Percentiles rank a stretch among this genome's conserved stretches.
Evolutionary conservation across 2,888 invertebrate species (phyloP).

Genomic region (Caenorhabditis japonica): DNA sequence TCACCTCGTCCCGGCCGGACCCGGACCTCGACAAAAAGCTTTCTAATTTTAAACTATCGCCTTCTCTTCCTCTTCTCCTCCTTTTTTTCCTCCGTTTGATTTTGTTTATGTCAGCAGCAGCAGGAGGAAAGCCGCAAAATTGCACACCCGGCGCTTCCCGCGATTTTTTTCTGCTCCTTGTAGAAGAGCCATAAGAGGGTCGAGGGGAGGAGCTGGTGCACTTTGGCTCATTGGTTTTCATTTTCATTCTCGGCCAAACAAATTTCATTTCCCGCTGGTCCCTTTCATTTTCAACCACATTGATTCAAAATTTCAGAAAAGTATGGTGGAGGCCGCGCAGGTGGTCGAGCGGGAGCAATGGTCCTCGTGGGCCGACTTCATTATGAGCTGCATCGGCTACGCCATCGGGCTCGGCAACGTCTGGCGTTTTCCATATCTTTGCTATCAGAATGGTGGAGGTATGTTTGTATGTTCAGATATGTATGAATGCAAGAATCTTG

Average conservation of each 20-base stretch:
- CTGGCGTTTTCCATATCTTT: conserved; percentile 87
- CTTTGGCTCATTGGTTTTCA: conserved; percentile 5
- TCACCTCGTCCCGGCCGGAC: too few relatives aligned
- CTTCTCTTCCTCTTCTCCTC: conserved; percentile 5
- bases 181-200: neutral
- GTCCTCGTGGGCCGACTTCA: conserved; percentile 92
- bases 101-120: conserved; percentile 43
- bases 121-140: conserved; percentile 40
- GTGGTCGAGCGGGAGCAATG: conserved; percentile 84
- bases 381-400: conserved; percentile 90
- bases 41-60: conserved; percentile 23
- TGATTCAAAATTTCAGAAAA: too few relatives aligned
- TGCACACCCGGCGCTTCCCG: conserved; percentile 12
- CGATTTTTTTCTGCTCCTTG: conserved; percentile 12
- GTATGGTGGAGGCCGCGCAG: conserved; percentile 44
- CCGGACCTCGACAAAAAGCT: conserved; percentile 22
- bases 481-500: too few relatives aligned
- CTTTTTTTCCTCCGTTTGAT: conserved; percentile 15
- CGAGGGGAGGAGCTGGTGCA: neutral
- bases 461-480: conserved; percentile 21
- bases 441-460: conserved; percentile 96
- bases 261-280: neutral
- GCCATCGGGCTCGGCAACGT: conserved; percentile 95
- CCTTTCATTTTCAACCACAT: too few relatives aligned
- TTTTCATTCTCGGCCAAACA: neutral